These are phyloP conservation scores for Tachuris rubrigastra DNA, from an alignment of 2,113 vertebrate genomes.

Conservation along the genomic window DNA sequence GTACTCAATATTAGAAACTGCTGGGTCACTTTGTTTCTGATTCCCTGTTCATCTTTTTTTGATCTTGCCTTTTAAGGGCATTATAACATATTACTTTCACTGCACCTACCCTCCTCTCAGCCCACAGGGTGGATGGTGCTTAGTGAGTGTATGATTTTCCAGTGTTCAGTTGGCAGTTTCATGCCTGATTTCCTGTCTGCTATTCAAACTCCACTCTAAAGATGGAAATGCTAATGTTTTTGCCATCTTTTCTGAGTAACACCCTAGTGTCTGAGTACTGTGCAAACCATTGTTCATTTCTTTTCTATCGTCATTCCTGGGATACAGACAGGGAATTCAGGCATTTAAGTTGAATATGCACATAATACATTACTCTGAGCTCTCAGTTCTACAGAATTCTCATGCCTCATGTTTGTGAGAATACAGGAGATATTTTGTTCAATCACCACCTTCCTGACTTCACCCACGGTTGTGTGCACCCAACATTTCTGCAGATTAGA, in stretches of 20 bases:
- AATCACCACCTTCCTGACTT: neutral
- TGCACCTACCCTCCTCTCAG: neutral
- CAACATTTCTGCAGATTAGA: neutral
- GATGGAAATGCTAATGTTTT: slow-evolving; percentile 26
- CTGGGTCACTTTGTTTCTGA: neutral
- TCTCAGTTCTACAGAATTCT: neutral
- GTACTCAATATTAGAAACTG: neutral
- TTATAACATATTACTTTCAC: neutral
- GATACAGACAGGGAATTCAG: neutral
- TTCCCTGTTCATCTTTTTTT: neutral
- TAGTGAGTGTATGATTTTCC: neutral
- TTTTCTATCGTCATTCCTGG: neutral
- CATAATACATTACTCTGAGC: neutral
- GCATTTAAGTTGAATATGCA: neutral
- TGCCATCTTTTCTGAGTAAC: neutral
- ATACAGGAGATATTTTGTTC: neutral
- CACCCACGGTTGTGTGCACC: rapidly evolving
- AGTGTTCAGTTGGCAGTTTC: neutral
- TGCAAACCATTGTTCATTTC: neutral
- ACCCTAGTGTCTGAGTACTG: neutral
- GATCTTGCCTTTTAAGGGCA: neutral
- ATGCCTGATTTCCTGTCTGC: slow-evolving; percentile 20
- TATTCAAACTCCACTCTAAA: neutral
- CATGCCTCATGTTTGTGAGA: neutral
- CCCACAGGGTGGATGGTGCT: neutral